Base-by-base conservation (phyloP, 2,113 vertebrate genomes). In the Dryoscopus gambensis region DNA sequence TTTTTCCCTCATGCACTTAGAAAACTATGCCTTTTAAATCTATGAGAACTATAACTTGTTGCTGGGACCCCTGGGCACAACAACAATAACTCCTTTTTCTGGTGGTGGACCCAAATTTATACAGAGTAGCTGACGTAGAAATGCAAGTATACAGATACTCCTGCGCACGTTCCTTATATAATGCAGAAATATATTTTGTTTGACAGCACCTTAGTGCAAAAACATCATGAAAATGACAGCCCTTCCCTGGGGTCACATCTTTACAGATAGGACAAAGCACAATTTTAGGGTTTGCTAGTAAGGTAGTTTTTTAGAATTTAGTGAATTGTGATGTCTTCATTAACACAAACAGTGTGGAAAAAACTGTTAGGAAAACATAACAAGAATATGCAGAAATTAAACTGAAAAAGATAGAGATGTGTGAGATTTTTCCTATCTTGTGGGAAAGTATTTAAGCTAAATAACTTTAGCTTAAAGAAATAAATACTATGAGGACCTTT, bases 401-500 rank as follows among this genome's bases (percentile, higher is more conserved):
- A 80, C 30, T 55, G 55, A 24, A 65, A 59, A 60, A 63, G 30
- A 53, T 7, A 57, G 5, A 31, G 67, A 81, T 75, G 56, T 80
- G 59, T 71, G 47, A 77, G 30, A 6, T 30, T 93, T 81, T 80
- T 77, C 42, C 31, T 80, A 15, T 90, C 42, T 89, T 78, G 44
- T 89, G 89, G 83, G 83, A 92, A 95, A 84, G 30, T 47, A 59
- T 74, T 81, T 70, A 90, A 88, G n/a, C 47, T 92, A 67, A 94
- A 57, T 84, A 93, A 50, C 35, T 80, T 77, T 35, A 90, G 42
- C 42, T 86, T 92, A 90, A 84, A 95, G 62, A 79, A 95, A 93
- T 88, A 90, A 93, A 89, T 89, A 22, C 87, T 93, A 73, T 75
- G 27, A 81, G 35, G 27, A 47, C 3, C 15, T 84, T 80, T 70